Evolutionary conservation across 2,888 invertebrate species (phyloP).

Genomic region (Temnothorax unifasciatus): DNA sequence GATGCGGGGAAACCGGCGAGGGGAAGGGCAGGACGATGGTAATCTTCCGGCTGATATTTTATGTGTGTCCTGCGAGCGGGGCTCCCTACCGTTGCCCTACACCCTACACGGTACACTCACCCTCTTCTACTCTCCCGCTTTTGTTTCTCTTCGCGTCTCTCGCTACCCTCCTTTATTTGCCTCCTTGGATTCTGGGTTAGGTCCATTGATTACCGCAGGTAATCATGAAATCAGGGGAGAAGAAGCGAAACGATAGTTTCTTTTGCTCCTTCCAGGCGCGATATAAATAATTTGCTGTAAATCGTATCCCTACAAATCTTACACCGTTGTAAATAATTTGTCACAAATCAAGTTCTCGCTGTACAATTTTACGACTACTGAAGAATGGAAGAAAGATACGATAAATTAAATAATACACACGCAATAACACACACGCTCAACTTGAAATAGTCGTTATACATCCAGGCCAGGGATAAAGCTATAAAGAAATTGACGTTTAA

Average conservation of each 20-base stretch:
- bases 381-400: not conserved
- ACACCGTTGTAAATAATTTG: slow-evolving; percentile 24
- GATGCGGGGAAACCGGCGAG: slow-evolving; percentile 77
- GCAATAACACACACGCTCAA: not conserved
- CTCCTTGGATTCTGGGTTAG: slow-evolving; percentile 17
- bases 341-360: not conserved
- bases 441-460: not conserved
- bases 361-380: not conserved
- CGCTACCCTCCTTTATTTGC: slow-evolving; percentile 37
- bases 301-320: not conserved
- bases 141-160: slow-evolving; percentile 45
- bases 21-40: slow-evolving; percentile 79
- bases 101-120: slow-evolving; percentile 42
- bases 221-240: slow-evolving; percentile 31
- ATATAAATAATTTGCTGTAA: slow-evolving; percentile 10
- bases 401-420: too few relatives aligned
- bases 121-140: slow-evolving; percentile 37
- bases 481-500: slow-evolving; percentile 13
- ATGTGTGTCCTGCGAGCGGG: slow-evolving; percentile 81
- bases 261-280: not conserved
- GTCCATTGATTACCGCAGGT: slow-evolving; percentile 45
- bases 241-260: not conserved
- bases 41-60: slow-evolving; percentile 85
- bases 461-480: not conserved
- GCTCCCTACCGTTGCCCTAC: slow-evolving; percentile 66